A percentile compares a stretch with the other conserved stretches of the same genome.
Conservation (phyloP, 2,113 vertebrate genomes). For the Martes martes region DNA sequence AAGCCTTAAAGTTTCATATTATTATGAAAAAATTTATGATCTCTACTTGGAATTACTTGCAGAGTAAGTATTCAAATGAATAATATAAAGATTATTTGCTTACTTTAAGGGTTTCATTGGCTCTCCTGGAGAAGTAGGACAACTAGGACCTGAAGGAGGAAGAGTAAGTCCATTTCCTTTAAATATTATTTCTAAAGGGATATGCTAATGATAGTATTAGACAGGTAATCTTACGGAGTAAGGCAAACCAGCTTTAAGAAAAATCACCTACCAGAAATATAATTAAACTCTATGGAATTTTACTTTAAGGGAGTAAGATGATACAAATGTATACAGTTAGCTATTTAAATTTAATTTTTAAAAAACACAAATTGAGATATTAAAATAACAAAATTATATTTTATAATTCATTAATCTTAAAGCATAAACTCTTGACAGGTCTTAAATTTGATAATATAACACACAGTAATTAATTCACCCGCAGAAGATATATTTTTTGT, state of each 20-base stretch:
- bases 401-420: not conserved
- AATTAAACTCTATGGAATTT: not conserved
- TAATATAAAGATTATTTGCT: slow-evolving; percentile 51
- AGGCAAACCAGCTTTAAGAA: not conserved
- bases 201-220: not conserved
- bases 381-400: not conserved
- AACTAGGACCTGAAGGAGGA: slow-evolving; percentile 91
- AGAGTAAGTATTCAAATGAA: not conserved
- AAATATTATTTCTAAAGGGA: not conserved
- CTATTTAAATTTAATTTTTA: not conserved
- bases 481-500: not conserved
- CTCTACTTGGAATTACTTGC: not conserved
- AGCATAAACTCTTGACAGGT: not conserved
- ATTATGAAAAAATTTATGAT: not conserved
- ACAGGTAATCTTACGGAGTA: not conserved
- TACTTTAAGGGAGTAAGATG: not conserved
- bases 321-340: not conserved
- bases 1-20: not conserved
- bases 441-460: not conserved
- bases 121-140: slow-evolving; percentile 90
- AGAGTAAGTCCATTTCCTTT: slow-evolving; percentile 85
- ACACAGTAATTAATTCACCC: not conserved
- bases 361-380: not conserved
- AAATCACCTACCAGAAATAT: not conserved
- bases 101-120: slow-evolving; percentile 95